phyloP scores from a whole-genome alignment of 2,113 vertebrate genomes.

The Petaurus breviceps region DNA sequence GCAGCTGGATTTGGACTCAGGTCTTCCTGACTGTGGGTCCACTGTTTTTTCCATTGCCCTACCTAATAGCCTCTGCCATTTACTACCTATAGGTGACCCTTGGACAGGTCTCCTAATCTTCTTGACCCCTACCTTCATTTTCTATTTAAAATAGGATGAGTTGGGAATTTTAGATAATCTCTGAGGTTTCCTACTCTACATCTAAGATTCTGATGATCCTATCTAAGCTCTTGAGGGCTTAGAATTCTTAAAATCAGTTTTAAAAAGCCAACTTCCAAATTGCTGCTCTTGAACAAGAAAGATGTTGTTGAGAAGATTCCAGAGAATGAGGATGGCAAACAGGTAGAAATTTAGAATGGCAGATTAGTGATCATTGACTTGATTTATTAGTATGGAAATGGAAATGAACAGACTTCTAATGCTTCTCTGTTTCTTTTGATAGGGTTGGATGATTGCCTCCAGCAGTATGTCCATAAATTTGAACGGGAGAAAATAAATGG shows the following conservation, averaged over 20 bases:
- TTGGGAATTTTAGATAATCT: not conserved
- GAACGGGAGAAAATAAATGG: constrained; percentile 98
- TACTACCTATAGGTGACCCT: not conserved
- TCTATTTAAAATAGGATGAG: not conserved
- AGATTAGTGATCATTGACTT: not conserved
- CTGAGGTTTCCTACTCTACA: not conserved
- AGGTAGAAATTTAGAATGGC: not conserved
- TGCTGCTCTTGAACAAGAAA: not conserved
- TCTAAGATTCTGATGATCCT: not conserved
- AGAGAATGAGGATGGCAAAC: not conserved
- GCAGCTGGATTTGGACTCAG: not conserved
- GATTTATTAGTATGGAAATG: not conserved
- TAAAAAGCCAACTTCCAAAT: not conserved
- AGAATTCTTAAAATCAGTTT: not conserved
- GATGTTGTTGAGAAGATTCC: not conserved
- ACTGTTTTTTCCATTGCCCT: not conserved
- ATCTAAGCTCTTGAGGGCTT: not conserved
- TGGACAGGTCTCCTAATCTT: not conserved
- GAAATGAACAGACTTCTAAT: constrained; percentile 8
- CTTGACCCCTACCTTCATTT: not conserved
- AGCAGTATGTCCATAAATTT: constrained; percentile 94
- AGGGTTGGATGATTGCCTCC: constrained; percentile 97
- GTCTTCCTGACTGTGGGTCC: not conserved
- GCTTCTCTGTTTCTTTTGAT: constrained; percentile 50
- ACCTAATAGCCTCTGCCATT: not conserved